Percentiles rank a stretch among this genome's conserved stretches.
Evolutionary conservation across 2,113 vertebrate genomes (phyloP).

Genomic region (Myanophis thanlyinensis): DNA sequence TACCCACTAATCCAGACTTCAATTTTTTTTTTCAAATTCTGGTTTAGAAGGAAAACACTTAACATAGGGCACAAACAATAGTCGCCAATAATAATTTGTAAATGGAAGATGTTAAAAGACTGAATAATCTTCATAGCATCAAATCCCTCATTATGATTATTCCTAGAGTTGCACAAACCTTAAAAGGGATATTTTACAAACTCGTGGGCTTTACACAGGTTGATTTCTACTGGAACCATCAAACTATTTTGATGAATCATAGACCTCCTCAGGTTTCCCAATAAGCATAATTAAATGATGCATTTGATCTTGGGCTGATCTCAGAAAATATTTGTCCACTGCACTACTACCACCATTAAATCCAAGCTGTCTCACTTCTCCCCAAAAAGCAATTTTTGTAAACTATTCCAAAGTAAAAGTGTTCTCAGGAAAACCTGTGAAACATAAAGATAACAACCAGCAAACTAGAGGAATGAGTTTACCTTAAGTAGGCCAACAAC

Average conservation of each 20-base stretch:
- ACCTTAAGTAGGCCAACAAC: slow-evolving; percentile 89
- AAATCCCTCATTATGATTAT: not conserved
- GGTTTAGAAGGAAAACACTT: not conserved
- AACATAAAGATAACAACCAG: not conserved
- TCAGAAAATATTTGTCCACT: not conserved
- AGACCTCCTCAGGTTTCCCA: not conserved
- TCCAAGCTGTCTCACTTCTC: not conserved
- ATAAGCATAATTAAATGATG: not conserved
- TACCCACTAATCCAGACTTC: not conserved
- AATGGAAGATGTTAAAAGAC: not conserved
- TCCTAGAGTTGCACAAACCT: not conserved
- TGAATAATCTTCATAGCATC: not conserved
- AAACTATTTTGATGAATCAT: not conserved
- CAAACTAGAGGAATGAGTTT: not conserved
- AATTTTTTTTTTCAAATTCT: not conserved
- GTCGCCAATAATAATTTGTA: not conserved
- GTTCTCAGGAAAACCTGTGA: not conserved
- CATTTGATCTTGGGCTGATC: not conserved
- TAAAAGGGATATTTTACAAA: not conserved
- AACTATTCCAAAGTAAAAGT: not conserved
- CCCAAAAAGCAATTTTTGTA: not conserved
- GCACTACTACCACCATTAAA: not conserved
- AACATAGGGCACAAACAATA: not conserved
- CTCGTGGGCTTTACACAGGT: not conserved
- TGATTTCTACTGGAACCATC: not conserved